Evolutionary conservation across 2,888 invertebrate species (phyloP).

Genomic region (Tortrix viridana): DNA sequence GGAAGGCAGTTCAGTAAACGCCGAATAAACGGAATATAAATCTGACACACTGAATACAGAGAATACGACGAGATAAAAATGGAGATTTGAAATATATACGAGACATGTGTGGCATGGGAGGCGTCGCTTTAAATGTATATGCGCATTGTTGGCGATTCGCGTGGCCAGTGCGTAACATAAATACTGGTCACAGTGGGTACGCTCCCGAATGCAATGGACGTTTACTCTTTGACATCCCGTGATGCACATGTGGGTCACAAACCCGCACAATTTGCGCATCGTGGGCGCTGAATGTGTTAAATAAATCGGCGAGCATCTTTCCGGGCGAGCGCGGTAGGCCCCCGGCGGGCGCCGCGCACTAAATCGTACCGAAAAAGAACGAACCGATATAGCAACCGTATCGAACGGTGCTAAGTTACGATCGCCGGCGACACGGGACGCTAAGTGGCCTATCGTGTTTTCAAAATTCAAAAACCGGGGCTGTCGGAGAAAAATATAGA

Average conservation of each 20-base stretch:
- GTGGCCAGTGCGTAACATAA: constrained; percentile 69
- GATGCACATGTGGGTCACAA: too few relatives aligned
- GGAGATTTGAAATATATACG: constrained; percentile 69
- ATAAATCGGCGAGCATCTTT: constrained; percentile 73
- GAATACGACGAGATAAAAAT: constrained; percentile 59
- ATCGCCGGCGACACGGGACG: constrained; percentile 69
- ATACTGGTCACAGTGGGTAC: constrained; percentile 72
- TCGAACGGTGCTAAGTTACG: constrained; percentile 77
- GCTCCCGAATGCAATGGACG: constrained; percentile 73
- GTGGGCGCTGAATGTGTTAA: constrained; percentile 40
- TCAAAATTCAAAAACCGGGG: constrained; percentile 69
- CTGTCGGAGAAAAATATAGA: constrained; percentile 64
- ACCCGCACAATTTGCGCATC: too few relatives aligned
- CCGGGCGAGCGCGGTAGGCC: constrained; percentile 63
- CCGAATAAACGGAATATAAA: constrained; percentile 56
- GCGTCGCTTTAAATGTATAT: constrained; percentile 74
- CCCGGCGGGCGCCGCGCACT: constrained; percentile 68
- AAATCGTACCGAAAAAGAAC: constrained; percentile 79
- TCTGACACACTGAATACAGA: constrained; percentile 56
- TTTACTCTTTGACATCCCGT: constrained; percentile 24
- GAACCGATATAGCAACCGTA: constrained; percentile 75
- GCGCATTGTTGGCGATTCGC: constrained; percentile 74
- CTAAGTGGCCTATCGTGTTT: constrained; percentile 83
- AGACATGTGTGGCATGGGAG: constrained; percentile 65
- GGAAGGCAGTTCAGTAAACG: constrained; percentile 33